Base-by-base conservation (phyloP, 2,113 vertebrate genomes). In the Mormyrus lacerda region DNA sequence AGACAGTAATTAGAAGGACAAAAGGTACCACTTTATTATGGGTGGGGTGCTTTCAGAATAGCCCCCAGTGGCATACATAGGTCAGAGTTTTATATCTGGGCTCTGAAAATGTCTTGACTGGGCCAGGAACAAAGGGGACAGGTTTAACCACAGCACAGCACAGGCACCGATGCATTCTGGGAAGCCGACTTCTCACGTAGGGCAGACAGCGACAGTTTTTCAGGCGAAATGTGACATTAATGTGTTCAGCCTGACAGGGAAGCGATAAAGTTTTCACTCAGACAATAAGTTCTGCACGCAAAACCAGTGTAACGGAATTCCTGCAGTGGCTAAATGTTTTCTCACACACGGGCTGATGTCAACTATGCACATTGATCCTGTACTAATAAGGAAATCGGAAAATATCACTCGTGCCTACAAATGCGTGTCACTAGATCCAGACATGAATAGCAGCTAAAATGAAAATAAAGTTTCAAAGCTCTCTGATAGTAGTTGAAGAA, bases 1-100 rank as follows among this genome's bases (percentile, higher is more conserved):
- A 95, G 94, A 94, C 95, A 91, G 93, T 96, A 93, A 96, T 94
- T 95, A 96, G 94, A 94, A 92, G 92, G 94, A 97, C 94, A 96
- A 96, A 96, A 94, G 95, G 93, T 93, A 93, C 93, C 87, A 93
- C 93, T 93, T 94, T 90, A 93, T 88, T 89, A 91, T 93, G 95
- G 95, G 94, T 21, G 95, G 92, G 92, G 93, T 31, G 27, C 91
- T 92, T 93, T 95, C 96, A 95, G 95, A 95, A 94, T 94, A 94
- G 94, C 94, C 61, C 61, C 91, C 93, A 91, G 93, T 96, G 94
- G 93, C 94, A 95, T 93, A 92, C 94, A 93, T 93, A 96, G 97
- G 97, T 97, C 97, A 97, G 91, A 92, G 91, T 93, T 95, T 92
- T 94, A 93, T 91, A 94, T 93, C 90, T 42, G 89, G 73, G 93